Conservation (phyloP, 2,113 vertebrate genomes). For the Peromyscus californicus region DNA sequence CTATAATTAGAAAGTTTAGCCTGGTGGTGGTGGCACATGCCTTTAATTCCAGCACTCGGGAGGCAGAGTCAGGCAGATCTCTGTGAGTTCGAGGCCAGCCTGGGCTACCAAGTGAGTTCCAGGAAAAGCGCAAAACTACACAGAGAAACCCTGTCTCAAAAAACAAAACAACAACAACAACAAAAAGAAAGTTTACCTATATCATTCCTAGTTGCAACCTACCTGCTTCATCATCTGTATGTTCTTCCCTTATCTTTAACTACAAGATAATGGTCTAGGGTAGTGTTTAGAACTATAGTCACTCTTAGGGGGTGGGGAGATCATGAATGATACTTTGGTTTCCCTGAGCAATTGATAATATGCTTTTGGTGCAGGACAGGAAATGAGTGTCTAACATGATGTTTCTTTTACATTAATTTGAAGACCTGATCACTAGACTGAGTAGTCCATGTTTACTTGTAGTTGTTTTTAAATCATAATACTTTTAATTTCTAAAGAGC, state of each 20-base stretch:
- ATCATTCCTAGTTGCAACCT: neutral
- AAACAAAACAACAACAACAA: no score
- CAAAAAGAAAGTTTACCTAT: neutral
- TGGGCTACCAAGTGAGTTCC: no score
- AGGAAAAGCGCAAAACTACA: no score
- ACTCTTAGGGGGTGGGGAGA: neutral
- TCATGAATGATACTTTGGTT: neutral
- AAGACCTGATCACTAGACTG: neutral
- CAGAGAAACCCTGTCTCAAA: no score
- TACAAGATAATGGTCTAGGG: neutral
- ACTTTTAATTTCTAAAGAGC: constrained; percentile 57
- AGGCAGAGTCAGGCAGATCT: no score
- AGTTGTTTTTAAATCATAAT: constrained; percentile 44
- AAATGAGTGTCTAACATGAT: neutral
- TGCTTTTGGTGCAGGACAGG: constrained; percentile 7
- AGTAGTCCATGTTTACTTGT: neutral
- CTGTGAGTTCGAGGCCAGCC: no score
- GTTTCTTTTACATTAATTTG: constrained; percentile 46
- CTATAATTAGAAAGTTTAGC: neutral
- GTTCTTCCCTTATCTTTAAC: neutral
- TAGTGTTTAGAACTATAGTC: neutral
- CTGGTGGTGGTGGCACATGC: no score
- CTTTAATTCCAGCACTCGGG: no score
- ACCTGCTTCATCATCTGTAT: neutral
- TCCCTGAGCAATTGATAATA: neutral